Conservation (phyloP, 2,113 vertebrate genomes). For the Murina feae region DNA sequence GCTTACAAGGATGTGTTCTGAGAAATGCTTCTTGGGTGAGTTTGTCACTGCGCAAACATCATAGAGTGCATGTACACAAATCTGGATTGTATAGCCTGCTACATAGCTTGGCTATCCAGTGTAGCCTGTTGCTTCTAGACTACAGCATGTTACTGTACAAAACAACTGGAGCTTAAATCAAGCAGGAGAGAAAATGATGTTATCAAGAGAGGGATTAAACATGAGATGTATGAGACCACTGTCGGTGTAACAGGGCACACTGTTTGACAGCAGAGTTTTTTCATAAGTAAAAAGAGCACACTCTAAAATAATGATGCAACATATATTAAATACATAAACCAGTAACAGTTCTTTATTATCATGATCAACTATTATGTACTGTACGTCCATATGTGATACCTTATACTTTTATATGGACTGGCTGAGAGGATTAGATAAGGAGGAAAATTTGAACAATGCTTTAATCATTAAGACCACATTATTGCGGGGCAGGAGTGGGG, state of each 20-base stretch:
- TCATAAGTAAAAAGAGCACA: neutral
- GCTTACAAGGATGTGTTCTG: neutral
- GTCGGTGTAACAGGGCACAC: neutral
- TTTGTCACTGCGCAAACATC: neutral
- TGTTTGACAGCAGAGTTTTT: neutral
- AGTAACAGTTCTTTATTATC: neutral
- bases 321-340: neutral
- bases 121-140: neutral
- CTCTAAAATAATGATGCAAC: neutral
- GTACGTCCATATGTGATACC: neutral
- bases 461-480: neutral
- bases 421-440: neutral
- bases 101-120: neutral
- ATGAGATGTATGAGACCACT: neutral
- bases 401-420: neutral
- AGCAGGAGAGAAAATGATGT: neutral
- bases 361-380: neutral
- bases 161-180: neutral
- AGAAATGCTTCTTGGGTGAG: neutral
- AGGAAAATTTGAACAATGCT: neutral
- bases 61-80: too few relatives aligned
- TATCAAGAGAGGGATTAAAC: neutral
- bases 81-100: neutral
- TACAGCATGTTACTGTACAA: neutral
- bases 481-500: too few relatives aligned